Evolutionary conservation across 2,888 invertebrate genomes (phyloP).

Genomic region (Acronicta psi): DNA sequence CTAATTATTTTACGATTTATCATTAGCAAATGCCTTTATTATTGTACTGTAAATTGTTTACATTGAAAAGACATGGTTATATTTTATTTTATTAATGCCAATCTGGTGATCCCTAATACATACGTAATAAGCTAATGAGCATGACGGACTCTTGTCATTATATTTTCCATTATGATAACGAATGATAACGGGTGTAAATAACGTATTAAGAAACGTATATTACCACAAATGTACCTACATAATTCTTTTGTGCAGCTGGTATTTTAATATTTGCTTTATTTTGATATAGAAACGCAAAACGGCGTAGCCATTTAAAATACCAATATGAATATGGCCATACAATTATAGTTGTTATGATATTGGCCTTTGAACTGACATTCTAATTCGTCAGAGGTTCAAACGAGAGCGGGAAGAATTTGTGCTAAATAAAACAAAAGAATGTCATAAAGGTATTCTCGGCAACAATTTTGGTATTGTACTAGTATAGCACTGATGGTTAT

Average conservation of each 20-base stretch:
- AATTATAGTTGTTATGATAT: slow-evolving; percentile 22
- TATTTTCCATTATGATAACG: slow-evolving; percentile 19
- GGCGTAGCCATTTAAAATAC: slow-evolving; percentile 10
- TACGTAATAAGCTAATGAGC: slow-evolving; percentile 7
- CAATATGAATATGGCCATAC: slow-evolving; percentile 17
- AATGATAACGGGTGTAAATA: slow-evolving; percentile 13
- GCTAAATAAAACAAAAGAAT: slow-evolving; percentile 1
- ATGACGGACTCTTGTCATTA: slow-evolving; percentile 15
- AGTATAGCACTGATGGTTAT: too few relatives aligned
- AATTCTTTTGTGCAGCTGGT: not conserved
- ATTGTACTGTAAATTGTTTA: slow-evolving; percentile 11
- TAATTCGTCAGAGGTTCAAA: slow-evolving; percentile 29
- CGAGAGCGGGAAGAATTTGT: slow-evolving; percentile 19
- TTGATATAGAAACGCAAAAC: slow-evolving; percentile 18
- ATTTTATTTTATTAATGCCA: not conserved
- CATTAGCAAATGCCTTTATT: slow-evolving; percentile 40
- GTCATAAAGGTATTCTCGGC: too few relatives aligned
- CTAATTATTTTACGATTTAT: slow-evolving; percentile 39
- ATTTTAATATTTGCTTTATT: slow-evolving; percentile 6
- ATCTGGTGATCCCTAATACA: not conserved
- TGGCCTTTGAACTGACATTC: slow-evolving; percentile 49
- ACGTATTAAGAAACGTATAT: too few relatives aligned
- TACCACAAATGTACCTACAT: slow-evolving; percentile 4
- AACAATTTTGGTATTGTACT: too few relatives aligned
- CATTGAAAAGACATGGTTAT: not conserved